Base-by-base conservation (phyloP, 2,888 invertebrate species). In the Apodemia duryi region DNA sequence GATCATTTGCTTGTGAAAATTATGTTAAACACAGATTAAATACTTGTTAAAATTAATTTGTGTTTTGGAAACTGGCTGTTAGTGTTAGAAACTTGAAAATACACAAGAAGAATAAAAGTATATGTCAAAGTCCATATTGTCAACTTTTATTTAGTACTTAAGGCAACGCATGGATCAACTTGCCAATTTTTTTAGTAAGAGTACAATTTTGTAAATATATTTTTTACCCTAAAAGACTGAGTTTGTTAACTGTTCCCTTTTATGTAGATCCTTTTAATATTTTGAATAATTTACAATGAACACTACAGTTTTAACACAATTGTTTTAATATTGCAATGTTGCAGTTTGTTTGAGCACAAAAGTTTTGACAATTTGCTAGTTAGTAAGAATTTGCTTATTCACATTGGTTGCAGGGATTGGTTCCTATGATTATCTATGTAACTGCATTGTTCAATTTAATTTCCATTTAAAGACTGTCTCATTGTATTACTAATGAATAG, bases 161-260 rank as follows among this genome's bases (percentile, higher is more conserved):
- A 43, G 43, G 43, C 43, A 43, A 43, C 43, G 1, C 11, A 11
- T 11, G 43, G 11, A 43, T 43, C 10, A 11, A 43, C 11, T 11
- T 43, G 11, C 43, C 11, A 43, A 43, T 11, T 43, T 57, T 57
- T 64, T 9, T 60, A 11, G 2, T 1, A 43, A 43, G 9, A 38
- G 9, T 38, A 38, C 7, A n/a, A 43, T 57, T 64, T 28, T 61
- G 64, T 65, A 61, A 49, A 10, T 61, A 61, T 51, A 38, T 6
- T 73, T 70, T 75, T 66, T 64, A 61, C 66, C 54, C 66, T 64
- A 65, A 70, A 80, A 81, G 81, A 81, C 81, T 81, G 81, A 81
- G 76, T 80, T 81, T 79, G 66, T 68, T 77, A 78, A 75, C 67
- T 72, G 66, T 70, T 69, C 66, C 21, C 63, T 61, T 67, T 66